phyloP scores from a whole-genome alignment of 2,113 vertebrate species.

The Gobius niger region DNA sequence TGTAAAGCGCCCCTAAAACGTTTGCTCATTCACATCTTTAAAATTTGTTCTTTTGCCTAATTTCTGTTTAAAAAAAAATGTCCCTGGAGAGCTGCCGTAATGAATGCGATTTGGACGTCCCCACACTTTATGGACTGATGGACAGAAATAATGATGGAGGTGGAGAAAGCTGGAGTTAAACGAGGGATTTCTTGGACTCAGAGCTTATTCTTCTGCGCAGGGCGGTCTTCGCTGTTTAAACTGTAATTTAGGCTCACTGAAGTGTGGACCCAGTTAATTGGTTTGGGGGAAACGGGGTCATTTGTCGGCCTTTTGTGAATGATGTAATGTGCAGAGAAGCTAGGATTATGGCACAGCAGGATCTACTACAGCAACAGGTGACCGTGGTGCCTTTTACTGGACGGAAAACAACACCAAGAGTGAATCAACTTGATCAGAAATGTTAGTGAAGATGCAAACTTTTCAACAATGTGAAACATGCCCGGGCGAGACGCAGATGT shows the following conservation, averaged over 20 bases:
- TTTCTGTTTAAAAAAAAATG: conserved; percentile 17
- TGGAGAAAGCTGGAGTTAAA: conserved; percentile 46
- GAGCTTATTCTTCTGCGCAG: conserved; percentile 30
- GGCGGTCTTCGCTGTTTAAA: conserved; percentile 54
- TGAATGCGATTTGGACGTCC: conserved; percentile 30
- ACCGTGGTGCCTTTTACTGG: too few species aligned
- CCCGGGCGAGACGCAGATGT: conserved; percentile 26
- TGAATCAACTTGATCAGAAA: too few species aligned
- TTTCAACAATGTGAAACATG: neutral
- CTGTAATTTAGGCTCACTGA: conserved; percentile 53
- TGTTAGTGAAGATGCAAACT: neutral
- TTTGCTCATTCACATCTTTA: too few species aligned
- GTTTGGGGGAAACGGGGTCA: conserved; percentile 31
- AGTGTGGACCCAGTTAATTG: conserved; percentile 51
- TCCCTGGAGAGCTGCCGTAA: conserved; percentile 25
- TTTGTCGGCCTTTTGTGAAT: conserved; percentile 12
- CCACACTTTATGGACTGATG: conserved; percentile 20
- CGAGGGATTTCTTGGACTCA: conserved; percentile 14
- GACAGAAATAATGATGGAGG: conserved; percentile 30
- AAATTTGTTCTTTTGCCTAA: neutral
- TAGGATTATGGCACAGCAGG: neutral
- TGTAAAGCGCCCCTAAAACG: neutral
- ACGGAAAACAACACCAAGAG: too few species aligned
- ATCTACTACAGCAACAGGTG: too few species aligned
- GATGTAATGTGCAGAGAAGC: conserved; percentile 11